phyloP scores from a whole-genome alignment of 2,888 invertebrate genomes.

The Acrobasis consociella region DNA sequence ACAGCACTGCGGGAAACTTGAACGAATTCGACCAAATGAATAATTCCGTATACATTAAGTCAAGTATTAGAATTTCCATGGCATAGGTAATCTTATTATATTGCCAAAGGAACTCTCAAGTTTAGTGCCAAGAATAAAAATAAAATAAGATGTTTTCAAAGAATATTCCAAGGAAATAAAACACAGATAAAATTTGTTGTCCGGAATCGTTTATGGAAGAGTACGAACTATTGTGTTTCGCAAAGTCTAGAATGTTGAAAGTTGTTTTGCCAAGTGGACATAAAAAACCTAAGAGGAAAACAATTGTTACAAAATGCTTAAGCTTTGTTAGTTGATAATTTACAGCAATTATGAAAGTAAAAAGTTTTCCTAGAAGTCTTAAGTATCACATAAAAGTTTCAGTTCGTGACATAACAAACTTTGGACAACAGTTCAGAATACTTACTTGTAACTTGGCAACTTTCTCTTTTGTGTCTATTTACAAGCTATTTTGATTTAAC shows the following conservation, averaged over 20 bases:
- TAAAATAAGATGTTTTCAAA: constrained; percentile 10
- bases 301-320: constrained; percentile 29
- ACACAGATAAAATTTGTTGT: constrained; percentile 2
- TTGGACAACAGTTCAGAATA: constrained; percentile 48
- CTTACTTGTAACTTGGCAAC: constrained; percentile 48
- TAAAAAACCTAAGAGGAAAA: not conserved
- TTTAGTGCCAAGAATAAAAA: constrained; percentile 13
- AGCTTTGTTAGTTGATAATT: constrained; percentile 25
- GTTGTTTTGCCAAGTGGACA: not conserved
- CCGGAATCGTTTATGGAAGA: constrained; percentile 8
- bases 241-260: not conserved
- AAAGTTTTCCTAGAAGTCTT: constrained; percentile 1
- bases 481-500: not conserved
- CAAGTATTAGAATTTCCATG: constrained; percentile 38
- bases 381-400: constrained; percentile 51
- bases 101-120: constrained; percentile 8
- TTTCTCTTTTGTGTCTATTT: constrained; percentile 39
- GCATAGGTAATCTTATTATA: constrained; percentile 19
- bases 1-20: constrained; percentile 38
- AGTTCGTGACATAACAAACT: constrained; percentile 50
- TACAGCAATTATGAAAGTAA: not conserved
- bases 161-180: constrained; percentile 7
- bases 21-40: constrained; percentile 61
- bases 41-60: constrained; percentile 59
- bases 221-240: constrained; percentile 10